Conservation (phyloP, 2,888 invertebrate genomes). For the Pandemis heparana region DNA sequence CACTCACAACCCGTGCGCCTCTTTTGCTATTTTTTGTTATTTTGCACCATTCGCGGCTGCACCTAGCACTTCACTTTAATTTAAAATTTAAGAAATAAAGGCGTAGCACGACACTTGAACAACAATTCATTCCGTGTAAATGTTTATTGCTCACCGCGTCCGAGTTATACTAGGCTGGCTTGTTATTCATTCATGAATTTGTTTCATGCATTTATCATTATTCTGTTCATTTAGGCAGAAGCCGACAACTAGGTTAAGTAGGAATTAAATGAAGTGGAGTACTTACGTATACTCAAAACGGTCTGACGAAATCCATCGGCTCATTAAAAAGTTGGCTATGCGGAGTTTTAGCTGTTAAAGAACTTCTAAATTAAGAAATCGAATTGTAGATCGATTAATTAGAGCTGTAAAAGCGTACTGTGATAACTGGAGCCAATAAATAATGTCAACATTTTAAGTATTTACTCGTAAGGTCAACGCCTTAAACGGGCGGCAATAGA, state of each 20-base stretch:
- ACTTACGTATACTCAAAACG: not conserved
- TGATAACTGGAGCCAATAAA: not conserved
- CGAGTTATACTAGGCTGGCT: slow-evolving; percentile 2
- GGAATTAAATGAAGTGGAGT: slow-evolving; percentile 15
- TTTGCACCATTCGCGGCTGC: slow-evolving; percentile 63
- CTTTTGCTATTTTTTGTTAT: slow-evolving; percentile 62
- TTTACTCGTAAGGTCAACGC: no score
- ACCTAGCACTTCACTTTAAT: slow-evolving; percentile 47
- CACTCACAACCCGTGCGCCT: slow-evolving; percentile 65
- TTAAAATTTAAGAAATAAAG: slow-evolving; percentile 38
- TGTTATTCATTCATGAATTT: slow-evolving; percentile 19
- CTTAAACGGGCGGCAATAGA: no score
- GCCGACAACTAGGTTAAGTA: slow-evolving; percentile 31
- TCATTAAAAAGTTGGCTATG: slow-evolving; percentile 19
- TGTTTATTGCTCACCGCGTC: slow-evolving; percentile 16
- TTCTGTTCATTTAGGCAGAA: slow-evolving; percentile 19
- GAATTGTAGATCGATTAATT: not conserved
- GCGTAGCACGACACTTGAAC: slow-evolving; percentile 26
- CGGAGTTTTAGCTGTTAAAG: not conserved
- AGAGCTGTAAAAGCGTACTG: not conserved
- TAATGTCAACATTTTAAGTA: not conserved
- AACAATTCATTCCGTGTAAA: slow-evolving; percentile 28
- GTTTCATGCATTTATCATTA: slow-evolving; percentile 36
- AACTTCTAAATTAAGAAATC: slow-evolving; percentile 7
- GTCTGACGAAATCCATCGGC: not conserved